A percentile compares a stretch with the other conserved stretches of the same genome.
phyloP scores from a whole-genome alignment of 2,888 invertebrate species.

The Cryptophagus acutangulus region DNA sequence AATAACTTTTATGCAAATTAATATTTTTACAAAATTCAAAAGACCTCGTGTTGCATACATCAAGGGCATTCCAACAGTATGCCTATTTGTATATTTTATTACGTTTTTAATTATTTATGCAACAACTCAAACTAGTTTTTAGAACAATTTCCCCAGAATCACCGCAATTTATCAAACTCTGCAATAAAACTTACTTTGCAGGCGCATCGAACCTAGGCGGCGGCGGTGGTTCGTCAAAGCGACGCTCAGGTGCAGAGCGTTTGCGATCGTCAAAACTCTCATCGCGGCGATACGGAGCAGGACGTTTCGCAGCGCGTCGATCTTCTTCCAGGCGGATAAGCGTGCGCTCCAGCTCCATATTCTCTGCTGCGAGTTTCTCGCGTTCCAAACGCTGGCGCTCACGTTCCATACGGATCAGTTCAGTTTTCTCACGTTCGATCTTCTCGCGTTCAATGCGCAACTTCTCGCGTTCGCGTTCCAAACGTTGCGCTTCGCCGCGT shows the following conservation, averaged over 20 bases:
- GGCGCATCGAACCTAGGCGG: slow-evolving; percentile 54
- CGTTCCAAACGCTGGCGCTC: slow-evolving; percentile 72
- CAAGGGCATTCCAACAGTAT: too few species aligned
- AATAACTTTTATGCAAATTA: too few species aligned
- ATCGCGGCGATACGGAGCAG: slow-evolving; percentile 47
- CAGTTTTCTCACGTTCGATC: slow-evolving; percentile 83
- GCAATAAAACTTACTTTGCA: slow-evolving; percentile 33
- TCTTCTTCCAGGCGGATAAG: slow-evolving; percentile 63
- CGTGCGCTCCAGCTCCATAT: slow-evolving; percentile 77
- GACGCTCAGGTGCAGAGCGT: slow-evolving; percentile 35
- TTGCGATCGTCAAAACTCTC: slow-evolving; percentile 42
- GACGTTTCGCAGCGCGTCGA: slow-evolving; percentile 53
- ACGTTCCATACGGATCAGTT: slow-evolving; percentile 74
- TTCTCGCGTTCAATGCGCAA: slow-evolving; percentile 78
- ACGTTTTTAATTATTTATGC: too few species aligned
- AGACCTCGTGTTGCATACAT: too few species aligned
- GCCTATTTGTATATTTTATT: too few species aligned
- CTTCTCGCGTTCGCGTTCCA: slow-evolving; percentile 77
- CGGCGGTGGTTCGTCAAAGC: slow-evolving; percentile 56
- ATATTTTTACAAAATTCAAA: too few species aligned
- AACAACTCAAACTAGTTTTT: too few species aligned
- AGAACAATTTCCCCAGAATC: too few species aligned
- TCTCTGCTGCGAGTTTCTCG: slow-evolving; percentile 58
- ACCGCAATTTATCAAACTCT: too few species aligned
- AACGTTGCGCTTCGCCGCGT: slow-evolving; percentile 76